A percentile compares a stretch with the other conserved stretches of the same genome.
These are phyloP conservation scores for Trinorchestia longiramus DNA, from an alignment of 1,140 invertebrate species.

Conservation along the genomic window DNA sequence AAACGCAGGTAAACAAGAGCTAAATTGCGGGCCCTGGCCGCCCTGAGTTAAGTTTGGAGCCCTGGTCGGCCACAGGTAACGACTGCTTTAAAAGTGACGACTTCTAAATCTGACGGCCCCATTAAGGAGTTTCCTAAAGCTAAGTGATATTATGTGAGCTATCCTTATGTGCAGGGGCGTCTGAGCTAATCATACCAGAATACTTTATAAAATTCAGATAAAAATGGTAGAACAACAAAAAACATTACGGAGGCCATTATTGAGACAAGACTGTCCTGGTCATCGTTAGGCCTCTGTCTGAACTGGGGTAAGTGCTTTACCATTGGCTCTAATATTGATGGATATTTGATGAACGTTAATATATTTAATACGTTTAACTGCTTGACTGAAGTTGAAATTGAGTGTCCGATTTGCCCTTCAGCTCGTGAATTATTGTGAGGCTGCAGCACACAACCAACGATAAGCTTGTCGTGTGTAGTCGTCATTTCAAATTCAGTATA, in stretches of 20 bases:
- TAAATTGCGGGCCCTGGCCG: background rate
- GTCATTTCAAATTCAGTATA: no score
- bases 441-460: no score
- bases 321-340: no score
- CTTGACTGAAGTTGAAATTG: no score
- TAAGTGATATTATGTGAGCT: background rate
- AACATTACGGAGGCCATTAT: background rate
- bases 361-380: no score
- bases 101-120: background rate
- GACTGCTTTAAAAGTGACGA: background rate
- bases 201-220: background rate
- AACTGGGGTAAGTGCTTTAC: no score
- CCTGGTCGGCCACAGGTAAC: background rate
- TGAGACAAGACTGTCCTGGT: background rate
- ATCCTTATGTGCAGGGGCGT: background rate
- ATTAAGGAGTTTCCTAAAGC: background rate
- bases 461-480: no score
- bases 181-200: background rate
- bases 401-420: no score
- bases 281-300: no score
- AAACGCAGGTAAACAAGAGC: constrained; percentile 36
- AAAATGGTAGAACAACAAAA: background rate
- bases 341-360: no score
- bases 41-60: background rate
- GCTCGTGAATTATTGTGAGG: no score